Evolutionary conservation across 2,113 vertebrate genomes (phyloP).

Genomic region (Ciconia maguari): DNA sequence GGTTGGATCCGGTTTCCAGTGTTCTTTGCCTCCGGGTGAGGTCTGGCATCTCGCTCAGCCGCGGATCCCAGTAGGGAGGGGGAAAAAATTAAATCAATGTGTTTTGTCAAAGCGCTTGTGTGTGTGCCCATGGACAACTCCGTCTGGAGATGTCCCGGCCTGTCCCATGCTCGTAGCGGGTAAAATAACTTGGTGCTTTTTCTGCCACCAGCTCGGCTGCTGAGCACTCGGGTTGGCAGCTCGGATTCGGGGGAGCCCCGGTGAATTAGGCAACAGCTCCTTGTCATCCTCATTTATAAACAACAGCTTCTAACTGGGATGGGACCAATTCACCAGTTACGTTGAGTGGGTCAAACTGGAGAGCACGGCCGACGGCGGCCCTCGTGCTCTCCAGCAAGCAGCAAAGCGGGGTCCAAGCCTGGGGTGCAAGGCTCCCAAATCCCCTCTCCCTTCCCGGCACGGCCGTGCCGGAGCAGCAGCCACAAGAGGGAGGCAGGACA

Average conservation of each 20-base stretch:
- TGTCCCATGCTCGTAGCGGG: fast-evolving
- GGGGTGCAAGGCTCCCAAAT: background rate
- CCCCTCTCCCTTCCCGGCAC: fast-evolving
- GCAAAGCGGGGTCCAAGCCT: background rate
- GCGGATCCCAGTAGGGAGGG: fast-evolving
- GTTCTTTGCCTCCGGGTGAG: background rate
- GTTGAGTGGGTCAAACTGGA: background rate
- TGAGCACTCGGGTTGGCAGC: background rate
- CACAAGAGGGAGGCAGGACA: background rate
- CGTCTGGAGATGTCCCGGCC: background rate
- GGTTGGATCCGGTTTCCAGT: background rate
- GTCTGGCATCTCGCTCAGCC: background rate
- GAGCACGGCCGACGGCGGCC: fast-evolving
- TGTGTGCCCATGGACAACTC: background rate
- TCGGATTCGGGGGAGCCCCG: fast-evolving
- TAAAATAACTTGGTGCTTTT: background rate
- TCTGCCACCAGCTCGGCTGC: background rate
- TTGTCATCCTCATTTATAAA: background rate
- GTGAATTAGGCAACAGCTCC: background rate
- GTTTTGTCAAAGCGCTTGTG: fast-evolving
- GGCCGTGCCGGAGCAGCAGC: background rate
- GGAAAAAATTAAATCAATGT: fast-evolving
- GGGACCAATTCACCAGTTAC: background rate
- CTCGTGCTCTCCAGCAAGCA: background rate
- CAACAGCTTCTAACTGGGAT: background rate